A percentile compares a stretch with the other conserved stretches of the same genome.
Conservation (phyloP, 2,888 invertebrate species). For the Drosophila phalerata region DNA sequence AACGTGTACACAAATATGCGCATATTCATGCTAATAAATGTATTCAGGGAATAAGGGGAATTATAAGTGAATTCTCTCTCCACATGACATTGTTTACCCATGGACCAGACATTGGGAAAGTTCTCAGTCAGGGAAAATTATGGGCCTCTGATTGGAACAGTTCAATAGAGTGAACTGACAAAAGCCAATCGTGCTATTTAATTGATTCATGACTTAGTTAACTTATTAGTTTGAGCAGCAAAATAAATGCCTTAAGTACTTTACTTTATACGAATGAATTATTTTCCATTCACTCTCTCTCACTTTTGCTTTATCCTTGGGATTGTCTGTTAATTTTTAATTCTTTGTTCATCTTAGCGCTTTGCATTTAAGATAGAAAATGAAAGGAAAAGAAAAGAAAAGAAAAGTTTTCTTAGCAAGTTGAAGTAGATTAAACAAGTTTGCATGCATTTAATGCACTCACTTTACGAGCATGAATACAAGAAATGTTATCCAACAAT, state of each 20-base stretch:
- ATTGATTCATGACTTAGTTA: slow-evolving; percentile 48
- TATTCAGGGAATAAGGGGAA: slow-evolving; percentile 9
- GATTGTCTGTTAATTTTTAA: slow-evolving; percentile 14
- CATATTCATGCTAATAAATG: slow-evolving; percentile 63
- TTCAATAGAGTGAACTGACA: slow-evolving; percentile 43
- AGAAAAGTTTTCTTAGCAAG: slow-evolving; percentile 13
- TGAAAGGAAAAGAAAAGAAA: background rate
- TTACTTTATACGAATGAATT: slow-evolving; percentile 17
- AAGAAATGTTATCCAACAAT: slow-evolving; percentile 5
- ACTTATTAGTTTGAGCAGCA: slow-evolving; percentile 11
- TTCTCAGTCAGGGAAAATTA: slow-evolving; percentile 34
- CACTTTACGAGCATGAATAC: background rate
- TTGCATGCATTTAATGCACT: slow-evolving; percentile 18
- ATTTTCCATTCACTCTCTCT: slow-evolving; percentile 3
- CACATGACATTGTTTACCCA: background rate
- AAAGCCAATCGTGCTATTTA: slow-evolving; percentile 39
- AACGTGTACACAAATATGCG: slow-evolving; percentile 43
- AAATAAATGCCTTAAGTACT: slow-evolving; percentile 14
- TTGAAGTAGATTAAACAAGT: slow-evolving; percentile 17
- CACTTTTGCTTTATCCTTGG: background rate
- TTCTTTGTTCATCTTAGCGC: slow-evolving; percentile 13
- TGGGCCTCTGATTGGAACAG: slow-evolving; percentile 19
- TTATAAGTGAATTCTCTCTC: slow-evolving; percentile 1
- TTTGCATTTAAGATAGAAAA: slow-evolving; percentile 9
- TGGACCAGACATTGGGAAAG: background rate